Conservation (phyloP, 2,888 invertebrate genomes). For the Alentia gelatinosa region DNA sequence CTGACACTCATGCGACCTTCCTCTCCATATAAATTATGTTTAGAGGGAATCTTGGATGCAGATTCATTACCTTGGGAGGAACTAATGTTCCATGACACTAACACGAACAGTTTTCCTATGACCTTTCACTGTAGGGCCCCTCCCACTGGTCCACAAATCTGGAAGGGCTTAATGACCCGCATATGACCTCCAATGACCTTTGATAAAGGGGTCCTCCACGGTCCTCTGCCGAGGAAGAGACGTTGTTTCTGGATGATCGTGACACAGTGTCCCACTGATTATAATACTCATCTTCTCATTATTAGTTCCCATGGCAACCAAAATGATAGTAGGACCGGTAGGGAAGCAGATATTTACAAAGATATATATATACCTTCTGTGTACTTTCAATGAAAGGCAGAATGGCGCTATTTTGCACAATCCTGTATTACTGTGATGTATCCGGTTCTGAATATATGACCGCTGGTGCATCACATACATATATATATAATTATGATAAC, state of each 20-base stretch:
- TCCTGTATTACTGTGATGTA: constrained; percentile 2
- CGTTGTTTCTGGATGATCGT: background rate
- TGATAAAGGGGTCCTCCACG: too few species aligned
- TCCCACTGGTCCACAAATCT: too few species aligned
- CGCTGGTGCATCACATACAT: background rate
- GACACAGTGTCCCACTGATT: constrained; percentile 32
- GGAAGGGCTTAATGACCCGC: too few species aligned
- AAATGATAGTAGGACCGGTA: background rate
- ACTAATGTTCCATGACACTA: too few species aligned
- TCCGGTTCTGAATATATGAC: background rate
- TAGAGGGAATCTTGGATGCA: too few species aligned
- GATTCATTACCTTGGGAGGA: too few species aligned
- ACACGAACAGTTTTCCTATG: too few species aligned
- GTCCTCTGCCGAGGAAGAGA: background rate
- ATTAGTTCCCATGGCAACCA: constrained; percentile 8
- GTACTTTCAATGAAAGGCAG: constrained; percentile 31
- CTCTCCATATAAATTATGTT: too few species aligned
- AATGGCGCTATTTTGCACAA: constrained; percentile 13
- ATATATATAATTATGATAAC: background rate
- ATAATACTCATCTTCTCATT: constrained; percentile 50
- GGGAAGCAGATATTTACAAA: constrained; percentile 24
- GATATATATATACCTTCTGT: constrained; percentile 36
- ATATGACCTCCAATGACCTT: background rate
- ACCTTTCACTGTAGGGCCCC: too few species aligned
- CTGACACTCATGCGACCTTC: background rate